Percentiles rank a stretch among this genome's conserved stretches.
phyloP scores from a whole-genome alignment of 2,113 vertebrate species.

The Crocuta crocuta region DNA sequence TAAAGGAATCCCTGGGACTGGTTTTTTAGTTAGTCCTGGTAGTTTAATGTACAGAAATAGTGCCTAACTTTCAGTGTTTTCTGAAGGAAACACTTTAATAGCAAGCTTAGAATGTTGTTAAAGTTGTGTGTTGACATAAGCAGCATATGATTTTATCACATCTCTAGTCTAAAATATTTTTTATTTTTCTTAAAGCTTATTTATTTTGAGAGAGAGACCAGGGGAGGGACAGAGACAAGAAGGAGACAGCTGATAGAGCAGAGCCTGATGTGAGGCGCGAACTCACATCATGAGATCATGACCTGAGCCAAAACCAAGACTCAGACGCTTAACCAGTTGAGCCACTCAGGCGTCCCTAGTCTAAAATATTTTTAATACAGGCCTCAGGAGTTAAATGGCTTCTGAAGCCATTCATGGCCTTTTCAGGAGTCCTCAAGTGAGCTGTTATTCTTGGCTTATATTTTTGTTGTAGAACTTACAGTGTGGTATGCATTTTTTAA shows the following conservation, averaged over 20 bases:
- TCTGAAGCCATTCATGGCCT: neutral
- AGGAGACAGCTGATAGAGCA: no score
- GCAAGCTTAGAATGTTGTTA: neutral
- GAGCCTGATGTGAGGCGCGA: no score
- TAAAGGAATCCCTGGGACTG: neutral
- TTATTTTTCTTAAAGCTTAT: neutral
- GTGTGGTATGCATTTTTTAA: slow-evolving; percentile 62
- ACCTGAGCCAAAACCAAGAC: no score
- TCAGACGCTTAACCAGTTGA: no score
- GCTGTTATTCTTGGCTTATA: neutral
- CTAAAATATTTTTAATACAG: neutral
- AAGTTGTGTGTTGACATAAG: neutral
- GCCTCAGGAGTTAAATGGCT: slow-evolving; percentile 46
- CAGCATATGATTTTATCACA: slow-evolving; percentile 7
- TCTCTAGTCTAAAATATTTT: slow-evolving; percentile 25
- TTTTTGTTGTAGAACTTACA: slow-evolving; percentile 46
- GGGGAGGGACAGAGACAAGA: no score
- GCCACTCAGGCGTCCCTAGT: neutral
- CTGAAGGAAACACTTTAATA: slow-evolving; percentile 17
- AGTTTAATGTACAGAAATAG: neutral
- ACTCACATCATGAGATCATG: no score
- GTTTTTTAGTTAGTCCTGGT: slow-evolving; percentile 1
- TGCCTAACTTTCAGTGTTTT: slow-evolving; percentile 4
- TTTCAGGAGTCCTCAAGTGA: slow-evolving; percentile 14
- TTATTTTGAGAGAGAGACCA: no score